Base-by-base conservation (phyloP, 2,888 invertebrate species). In the Dione juno region DNA sequence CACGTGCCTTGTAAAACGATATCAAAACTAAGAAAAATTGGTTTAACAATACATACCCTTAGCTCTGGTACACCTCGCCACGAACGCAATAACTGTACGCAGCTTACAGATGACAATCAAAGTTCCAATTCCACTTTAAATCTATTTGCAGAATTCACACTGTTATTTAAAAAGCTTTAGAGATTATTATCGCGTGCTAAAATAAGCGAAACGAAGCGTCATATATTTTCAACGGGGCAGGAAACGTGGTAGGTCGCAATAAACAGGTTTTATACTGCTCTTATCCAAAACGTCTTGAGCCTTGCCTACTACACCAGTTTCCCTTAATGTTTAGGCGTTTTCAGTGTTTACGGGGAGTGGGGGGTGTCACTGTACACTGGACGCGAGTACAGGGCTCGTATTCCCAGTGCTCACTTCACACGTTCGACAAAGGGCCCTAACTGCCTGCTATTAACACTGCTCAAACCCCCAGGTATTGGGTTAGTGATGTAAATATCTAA, bases 361-460 rank as follows among this genome's bases (percentile, higher is more conserved):
- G 78, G 40, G 48, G 57, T 81, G 73, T 74, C 80, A 21, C 40
- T 45, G n/a, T 54, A 1, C 11, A 70, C 63, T 77, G 83, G 84
- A 65, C 73, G 76, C 79, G 70, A 77, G 80, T 76, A 75, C 75
- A 77, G 80, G 79, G 79, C 84, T 80, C 82, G 85, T 82, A 85
- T 87, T 84, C 85, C 84, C 88, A 87, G 90, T 88, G 88, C 84
- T 87, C 88, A 88, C 90, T 89, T 91, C 92, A 90, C 92, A 90
- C 92, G 90, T 88, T 83, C 84, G 84, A 92, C 90, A 92, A 92
- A 90, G 90, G 85, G 82, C 87, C 86, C 90, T 92, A 92, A 92
- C 92, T 92, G 92, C 90, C 91, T 89, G 89, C 92, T 91, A 92
- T 92, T 92, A 92, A 86, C 87, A 84, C 87, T 81, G 86, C 85